Evolutionary conservation across 2,113 vertebrate species (phyloP), one percentile per base, ranked within the genome.

Genomic region (Gobius niger): DNA sequence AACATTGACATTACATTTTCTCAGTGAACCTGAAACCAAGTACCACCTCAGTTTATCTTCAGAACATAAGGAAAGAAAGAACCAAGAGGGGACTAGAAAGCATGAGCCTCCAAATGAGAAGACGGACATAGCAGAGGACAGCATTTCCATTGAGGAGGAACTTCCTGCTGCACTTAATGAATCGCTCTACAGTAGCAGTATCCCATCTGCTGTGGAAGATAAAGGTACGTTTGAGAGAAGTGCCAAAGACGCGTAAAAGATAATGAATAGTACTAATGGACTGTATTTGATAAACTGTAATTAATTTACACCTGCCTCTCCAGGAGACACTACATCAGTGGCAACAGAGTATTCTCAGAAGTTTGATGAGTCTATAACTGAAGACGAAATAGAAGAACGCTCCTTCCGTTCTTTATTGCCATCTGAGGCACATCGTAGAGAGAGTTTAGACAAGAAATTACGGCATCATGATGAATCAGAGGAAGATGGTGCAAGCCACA

Each of bases 361-460:
- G 91, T 96, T 98, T 83, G 97, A 97, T 68, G 96, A 98, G 82
- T 96, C 96, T 2, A 89, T 97, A 94, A 98, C 96, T 11, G 96
- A 99, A 87, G 96, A 98, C 71, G 96, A 98, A 78, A 95, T 97
- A 54, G 96, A 98, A 68, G 95, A 99, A 76, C 94, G 93, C 57
- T 99, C 96, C 4, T 99, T 98, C 68, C 94, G 96, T 34, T 98
- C 96, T 50, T 90, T 99, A 72, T 82, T 98, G 14, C 96, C 98
- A 1, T 99, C 96, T 15, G 96, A 98, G 80, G 95, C 95, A 9
- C 97, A 99, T 81, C 95, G 96, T 19, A 93, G 96, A 76, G 96
- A 82, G 80, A 97, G 95, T 5, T 85, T 97, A 85, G 96, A 97
- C 80, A 96, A 92, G 87, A 98, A 95, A 66, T 88, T 91, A 4